A percentile compares a stretch with the other conserved stretches of the same genome.
Evolutionary conservation across 2,888 invertebrate species (phyloP).

Genomic region (Caenorhabditis wallacei): DNA sequence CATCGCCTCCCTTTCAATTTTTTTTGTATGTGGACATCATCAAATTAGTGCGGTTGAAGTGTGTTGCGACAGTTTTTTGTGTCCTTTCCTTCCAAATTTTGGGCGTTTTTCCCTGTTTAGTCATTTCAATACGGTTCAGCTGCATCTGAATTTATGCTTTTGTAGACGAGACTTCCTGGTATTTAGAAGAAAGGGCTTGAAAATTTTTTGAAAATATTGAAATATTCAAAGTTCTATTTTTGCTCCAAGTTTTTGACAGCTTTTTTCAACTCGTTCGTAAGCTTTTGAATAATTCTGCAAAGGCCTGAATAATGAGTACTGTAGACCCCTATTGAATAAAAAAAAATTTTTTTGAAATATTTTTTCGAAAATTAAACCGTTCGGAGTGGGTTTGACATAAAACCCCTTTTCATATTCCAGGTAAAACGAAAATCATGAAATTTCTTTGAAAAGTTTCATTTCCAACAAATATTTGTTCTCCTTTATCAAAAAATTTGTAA

Average conservation of each 20-base stretch:
- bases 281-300: too few species aligned
- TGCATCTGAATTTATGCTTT: neutral
- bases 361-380: too few species aligned
- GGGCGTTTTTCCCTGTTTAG: slow-evolving; percentile 12
- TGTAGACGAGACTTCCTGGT: neutral
- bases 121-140: neutral
- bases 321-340: too few species aligned
- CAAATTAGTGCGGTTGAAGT: slow-evolving; percentile 64
- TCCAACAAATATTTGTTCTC: neutral
- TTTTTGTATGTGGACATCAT: slow-evolving; percentile 50
- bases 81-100: slow-evolving; percentile 5
- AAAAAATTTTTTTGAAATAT: too few species aligned
- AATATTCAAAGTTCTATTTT: too few species aligned
- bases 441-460: neutral
- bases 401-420: neutral
- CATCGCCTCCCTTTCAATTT: slow-evolving; percentile 22
- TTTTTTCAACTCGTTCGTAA: too few species aligned
- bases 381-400: too few species aligned
- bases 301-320: too few species aligned
- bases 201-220: too few species aligned
- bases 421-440: too few species aligned
- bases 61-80: slow-evolving; percentile 31
- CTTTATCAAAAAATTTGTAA: neutral
- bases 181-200: too few species aligned
- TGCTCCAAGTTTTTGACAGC: too few species aligned